A percentile compares a stretch with the other conserved stretches of the same genome.
Conservation (phyloP, 2,888 invertebrate species). For the Coronaproctus castanopsis region DNA sequence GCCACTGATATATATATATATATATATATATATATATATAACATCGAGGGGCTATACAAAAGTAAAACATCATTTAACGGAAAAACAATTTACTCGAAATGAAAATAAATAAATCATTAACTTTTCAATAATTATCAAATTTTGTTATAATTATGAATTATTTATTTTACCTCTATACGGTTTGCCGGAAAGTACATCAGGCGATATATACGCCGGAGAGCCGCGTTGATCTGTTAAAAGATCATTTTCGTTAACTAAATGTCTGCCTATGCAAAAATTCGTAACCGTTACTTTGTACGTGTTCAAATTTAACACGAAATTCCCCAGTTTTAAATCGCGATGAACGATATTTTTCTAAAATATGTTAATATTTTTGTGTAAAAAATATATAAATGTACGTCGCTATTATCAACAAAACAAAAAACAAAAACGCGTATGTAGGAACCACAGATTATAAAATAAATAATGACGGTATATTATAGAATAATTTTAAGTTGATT, state of each 20-base stretch:
- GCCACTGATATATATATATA: no score
- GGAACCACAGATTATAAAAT: no score
- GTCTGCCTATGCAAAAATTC: slow-evolving; percentile 57
- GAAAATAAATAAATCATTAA: no score
- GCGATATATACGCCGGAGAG: slow-evolving; percentile 61
- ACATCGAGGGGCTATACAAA: no score
- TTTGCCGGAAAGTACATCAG: slow-evolving; percentile 53
- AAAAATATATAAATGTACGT: neutral
- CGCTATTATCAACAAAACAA: neutral
- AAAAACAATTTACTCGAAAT: no score
- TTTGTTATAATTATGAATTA: no score
- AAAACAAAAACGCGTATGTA: no score
- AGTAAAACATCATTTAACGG: no score
- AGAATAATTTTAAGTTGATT: no score
- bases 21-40: no score
- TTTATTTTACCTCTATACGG: slow-evolving; percentile 40
- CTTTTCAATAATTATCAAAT: no score
- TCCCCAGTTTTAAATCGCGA: slow-evolving; percentile 54
- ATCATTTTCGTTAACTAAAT: slow-evolving; percentile 48
- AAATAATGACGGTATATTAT: no score
- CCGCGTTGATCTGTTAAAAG: slow-evolving; percentile 52
- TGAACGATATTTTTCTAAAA: slow-evolving; percentile 54
- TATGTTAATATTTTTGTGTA: slow-evolving; percentile 4
- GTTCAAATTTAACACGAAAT: slow-evolving; percentile 48
- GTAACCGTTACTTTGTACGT: slow-evolving; percentile 44